These are phyloP conservation scores for Coremacera marginata DNA, from an alignment of 2,888 invertebrate genomes.

Conservation along the genomic window DNA sequence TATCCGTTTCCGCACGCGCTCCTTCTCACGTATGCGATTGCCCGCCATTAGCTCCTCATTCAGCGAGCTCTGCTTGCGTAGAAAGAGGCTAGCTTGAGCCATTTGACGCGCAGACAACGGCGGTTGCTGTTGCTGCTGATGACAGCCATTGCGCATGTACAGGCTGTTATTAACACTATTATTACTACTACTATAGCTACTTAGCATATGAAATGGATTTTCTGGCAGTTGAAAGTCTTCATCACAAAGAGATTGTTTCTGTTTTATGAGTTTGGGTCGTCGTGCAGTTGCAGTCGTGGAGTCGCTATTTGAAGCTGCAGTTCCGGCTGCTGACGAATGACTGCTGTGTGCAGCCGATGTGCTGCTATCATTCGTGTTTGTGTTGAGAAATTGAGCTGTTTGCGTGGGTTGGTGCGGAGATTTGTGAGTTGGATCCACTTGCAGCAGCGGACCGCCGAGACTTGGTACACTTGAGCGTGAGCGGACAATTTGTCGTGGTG, in stretches of 20 bases:
- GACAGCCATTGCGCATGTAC: constrained; percentile 51
- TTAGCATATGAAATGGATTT: constrained; percentile 60
- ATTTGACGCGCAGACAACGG: constrained; percentile 44
- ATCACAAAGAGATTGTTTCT: constrained; percentile 86
- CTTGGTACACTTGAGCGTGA: constrained; percentile 83
- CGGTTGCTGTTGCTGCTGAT: constrained; percentile 34
- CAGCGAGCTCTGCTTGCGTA: constrained; percentile 83
- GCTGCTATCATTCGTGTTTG: constrained; percentile 21
- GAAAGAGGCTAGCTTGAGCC: constrained; percentile 63
- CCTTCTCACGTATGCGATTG: constrained; percentile 86
- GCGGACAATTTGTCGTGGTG: constrained; percentile 78
- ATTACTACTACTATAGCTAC: constrained; percentile 59
- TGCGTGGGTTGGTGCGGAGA: not conserved
- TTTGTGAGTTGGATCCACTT: constrained; percentile 45
- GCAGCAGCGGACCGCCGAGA: constrained; percentile 69
- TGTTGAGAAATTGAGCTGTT: constrained; percentile 44
- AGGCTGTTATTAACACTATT: constrained; percentile 59
- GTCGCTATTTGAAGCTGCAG: constrained; percentile 32
- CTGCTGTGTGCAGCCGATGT: constrained; percentile 33
- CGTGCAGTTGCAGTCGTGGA: constrained; percentile 59
- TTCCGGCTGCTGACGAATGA: constrained; percentile 53
- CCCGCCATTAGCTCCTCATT: constrained; percentile 91
- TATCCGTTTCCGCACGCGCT: constrained; percentile 83
- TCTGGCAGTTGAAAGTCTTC: constrained; percentile 71
- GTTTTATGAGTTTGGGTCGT: constrained; percentile 83